phyloP scores from a whole-genome alignment of 1,140 invertebrate species.

The Drosophila pallidifrons region DNA sequence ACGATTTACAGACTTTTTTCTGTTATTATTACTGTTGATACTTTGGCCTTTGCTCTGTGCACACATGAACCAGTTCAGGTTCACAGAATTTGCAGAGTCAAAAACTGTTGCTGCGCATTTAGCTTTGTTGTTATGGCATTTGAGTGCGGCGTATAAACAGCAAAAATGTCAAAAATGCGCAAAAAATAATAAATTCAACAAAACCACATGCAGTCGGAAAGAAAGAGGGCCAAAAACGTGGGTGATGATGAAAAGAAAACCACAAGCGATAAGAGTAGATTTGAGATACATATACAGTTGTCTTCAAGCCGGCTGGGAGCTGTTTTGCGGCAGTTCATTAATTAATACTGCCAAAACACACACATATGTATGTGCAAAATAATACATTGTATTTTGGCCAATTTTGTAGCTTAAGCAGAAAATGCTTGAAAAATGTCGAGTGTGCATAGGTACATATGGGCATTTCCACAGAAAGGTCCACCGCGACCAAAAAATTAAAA shows the following conservation, averaged over 20 bases:
- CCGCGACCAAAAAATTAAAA: too few relatives aligned
- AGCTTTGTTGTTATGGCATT: constrained; percentile 13
- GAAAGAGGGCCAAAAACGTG: constrained; percentile 2
- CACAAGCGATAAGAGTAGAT: not conserved
- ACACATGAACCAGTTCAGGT: constrained; percentile 27
- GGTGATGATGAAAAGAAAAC: not conserved
- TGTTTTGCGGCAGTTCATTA: constrained; percentile 46
- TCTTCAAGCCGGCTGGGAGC: constrained; percentile 23
- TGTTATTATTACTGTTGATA: constrained; percentile 3
- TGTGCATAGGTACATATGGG: not conserved
- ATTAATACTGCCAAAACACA: constrained; percentile 32
- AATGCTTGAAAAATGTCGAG: not conserved
- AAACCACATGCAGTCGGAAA: constrained; percentile 5
- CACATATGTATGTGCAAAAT: not conserved
- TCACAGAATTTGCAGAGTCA: constrained; percentile 4
- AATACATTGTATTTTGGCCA: constrained; percentile 2
- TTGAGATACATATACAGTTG: constrained; percentile 8
- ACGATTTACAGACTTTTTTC: constrained; percentile 20
- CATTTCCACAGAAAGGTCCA: too few relatives aligned
- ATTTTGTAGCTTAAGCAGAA: constrained; percentile 23
- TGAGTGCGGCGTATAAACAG: constrained; percentile 15
- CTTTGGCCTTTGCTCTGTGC: constrained; percentile 12
- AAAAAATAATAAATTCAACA: constrained; percentile 13
- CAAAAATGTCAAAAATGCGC: constrained; percentile 23
- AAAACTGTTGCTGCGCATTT: constrained; percentile 26